These are phyloP conservation scores for Phortica variegata DNA, from an alignment of 1,140 invertebrate species.

Conservation along the genomic window DNA sequence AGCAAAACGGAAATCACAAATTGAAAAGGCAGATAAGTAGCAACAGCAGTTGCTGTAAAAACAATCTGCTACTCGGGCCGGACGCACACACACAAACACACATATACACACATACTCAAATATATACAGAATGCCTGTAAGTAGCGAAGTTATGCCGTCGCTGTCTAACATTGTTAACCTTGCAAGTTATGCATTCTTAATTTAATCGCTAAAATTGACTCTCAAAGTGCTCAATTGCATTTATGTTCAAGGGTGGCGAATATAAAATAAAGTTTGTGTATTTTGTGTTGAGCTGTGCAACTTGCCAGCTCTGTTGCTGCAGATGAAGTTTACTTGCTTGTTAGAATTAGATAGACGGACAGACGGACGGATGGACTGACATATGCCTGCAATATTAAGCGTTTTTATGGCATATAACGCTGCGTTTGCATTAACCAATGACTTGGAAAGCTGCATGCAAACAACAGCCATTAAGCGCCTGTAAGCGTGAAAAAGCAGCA, in stretches of 20 bases:
- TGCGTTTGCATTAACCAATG: slow-evolving; percentile 50
- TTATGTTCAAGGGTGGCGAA: no score
- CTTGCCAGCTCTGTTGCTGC: neutral
- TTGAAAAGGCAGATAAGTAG: slow-evolving; percentile 2
- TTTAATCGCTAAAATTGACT: slow-evolving; percentile 53
- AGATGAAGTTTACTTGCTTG: slow-evolving; percentile 31
- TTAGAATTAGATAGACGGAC: slow-evolving; percentile 37
- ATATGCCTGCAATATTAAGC: slow-evolving; percentile 35
- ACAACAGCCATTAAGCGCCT: neutral
- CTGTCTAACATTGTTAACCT: slow-evolving; percentile 39
- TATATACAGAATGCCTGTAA: neutral
- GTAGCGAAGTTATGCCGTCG: no score
- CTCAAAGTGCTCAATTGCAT: slow-evolving; percentile 37
- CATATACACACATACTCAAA: neutral
- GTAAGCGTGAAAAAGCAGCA: slow-evolving; percentile 6
- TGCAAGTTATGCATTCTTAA: slow-evolving; percentile 53
- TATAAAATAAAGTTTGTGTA: slow-evolving; percentile 20
- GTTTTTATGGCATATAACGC: slow-evolving; percentile 52
- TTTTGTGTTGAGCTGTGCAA: slow-evolving; percentile 9
- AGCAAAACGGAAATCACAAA: neutral
- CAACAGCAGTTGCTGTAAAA: neutral
- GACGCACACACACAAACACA: neutral
- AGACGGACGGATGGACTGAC: no score
- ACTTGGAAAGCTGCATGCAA: slow-evolving; percentile 30
- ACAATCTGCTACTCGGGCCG: neutral